These are phyloP conservation scores for Tyrannus savana DNA, from an alignment of 2,113 vertebrate genomes.

Conservation along the genomic window DNA sequence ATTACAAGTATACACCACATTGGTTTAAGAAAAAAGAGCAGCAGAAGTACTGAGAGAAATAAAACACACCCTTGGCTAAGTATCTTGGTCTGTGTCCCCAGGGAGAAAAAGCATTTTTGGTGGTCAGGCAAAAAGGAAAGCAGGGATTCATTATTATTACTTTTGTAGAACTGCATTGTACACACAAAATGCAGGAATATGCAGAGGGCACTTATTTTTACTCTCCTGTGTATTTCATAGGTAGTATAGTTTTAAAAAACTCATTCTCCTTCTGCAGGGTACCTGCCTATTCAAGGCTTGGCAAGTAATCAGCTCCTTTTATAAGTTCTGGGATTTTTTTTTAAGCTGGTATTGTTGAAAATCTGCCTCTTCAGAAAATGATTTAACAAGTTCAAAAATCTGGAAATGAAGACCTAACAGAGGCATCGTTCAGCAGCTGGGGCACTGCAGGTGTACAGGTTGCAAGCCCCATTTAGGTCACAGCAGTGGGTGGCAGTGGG, in stretches of 20 bases:
- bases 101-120: conserved; percentile 24
- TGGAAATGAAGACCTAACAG: neutral
- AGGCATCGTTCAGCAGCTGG: neutral
- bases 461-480: neutral
- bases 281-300: neutral
- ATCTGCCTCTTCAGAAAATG: neutral
- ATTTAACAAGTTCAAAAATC: neutral
- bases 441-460: conserved; percentile 20
- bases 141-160: conserved; percentile 28
- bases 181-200: neutral
- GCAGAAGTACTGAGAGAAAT: conserved; percentile 34
- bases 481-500: conserved; percentile 34
- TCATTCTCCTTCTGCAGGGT: neutral
- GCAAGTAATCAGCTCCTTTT: neutral
- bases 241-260: neutral
- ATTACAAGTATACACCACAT: neutral
- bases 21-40: conserved; percentile 22
- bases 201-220: neutral
- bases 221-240: neutral
- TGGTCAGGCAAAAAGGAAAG: conserved; percentile 44
- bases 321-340: neutral
- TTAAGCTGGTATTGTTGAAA: neutral
- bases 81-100: neutral
- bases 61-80: conserved; percentile 48
- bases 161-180: neutral